phyloP scores from a whole-genome alignment of 1,140 invertebrate species.

The Solenopsis fugax region DNA sequence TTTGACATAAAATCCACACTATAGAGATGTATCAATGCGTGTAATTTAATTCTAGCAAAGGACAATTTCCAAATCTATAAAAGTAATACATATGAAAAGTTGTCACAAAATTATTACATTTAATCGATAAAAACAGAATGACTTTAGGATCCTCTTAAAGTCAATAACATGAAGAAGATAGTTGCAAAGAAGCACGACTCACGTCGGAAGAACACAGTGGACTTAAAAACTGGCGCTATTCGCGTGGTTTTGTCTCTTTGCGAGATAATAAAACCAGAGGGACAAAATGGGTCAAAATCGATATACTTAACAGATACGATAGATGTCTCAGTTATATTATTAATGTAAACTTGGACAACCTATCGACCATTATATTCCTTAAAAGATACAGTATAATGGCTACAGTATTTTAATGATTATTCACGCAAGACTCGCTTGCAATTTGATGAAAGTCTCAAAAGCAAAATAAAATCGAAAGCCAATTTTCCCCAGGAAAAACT shows the following conservation, averaged over 20 bases:
- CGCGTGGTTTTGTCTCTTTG: slow-evolving; percentile 7
- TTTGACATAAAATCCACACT: too few relatives aligned
- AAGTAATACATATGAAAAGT: too few relatives aligned
- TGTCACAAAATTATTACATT: too few relatives aligned
- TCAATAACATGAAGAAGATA: slow-evolving; percentile 55
- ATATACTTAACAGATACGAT: slow-evolving; percentile 36
- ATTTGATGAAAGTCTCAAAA: slow-evolving; percentile 46
- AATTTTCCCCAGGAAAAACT: not conserved
- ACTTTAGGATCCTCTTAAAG: not conserved
- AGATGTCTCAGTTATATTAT: slow-evolving; percentile 52
- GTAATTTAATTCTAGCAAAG: too few relatives aligned
- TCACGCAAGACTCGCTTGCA: slow-evolving; percentile 24
- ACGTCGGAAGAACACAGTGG: slow-evolving; percentile 45
- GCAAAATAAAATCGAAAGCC: slow-evolving; percentile 31
- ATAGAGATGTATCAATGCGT: too few relatives aligned
- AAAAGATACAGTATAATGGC: slow-evolving; percentile 7
- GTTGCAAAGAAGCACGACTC: slow-evolving; percentile 17
- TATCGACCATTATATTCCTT: slow-evolving; percentile 28
- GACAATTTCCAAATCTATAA: too few relatives aligned
- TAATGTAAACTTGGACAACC: slow-evolving; percentile 43
- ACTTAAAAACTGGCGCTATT: slow-evolving; percentile 62
- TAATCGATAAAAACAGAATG: too few relatives aligned
- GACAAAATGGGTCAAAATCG: slow-evolving; percentile 35
- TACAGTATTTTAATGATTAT: slow-evolving; percentile 41
- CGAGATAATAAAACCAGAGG: slow-evolving; percentile 20